Conservation (phyloP, 2,888 invertebrate genomes). For the Epirrita christyi region DNA sequence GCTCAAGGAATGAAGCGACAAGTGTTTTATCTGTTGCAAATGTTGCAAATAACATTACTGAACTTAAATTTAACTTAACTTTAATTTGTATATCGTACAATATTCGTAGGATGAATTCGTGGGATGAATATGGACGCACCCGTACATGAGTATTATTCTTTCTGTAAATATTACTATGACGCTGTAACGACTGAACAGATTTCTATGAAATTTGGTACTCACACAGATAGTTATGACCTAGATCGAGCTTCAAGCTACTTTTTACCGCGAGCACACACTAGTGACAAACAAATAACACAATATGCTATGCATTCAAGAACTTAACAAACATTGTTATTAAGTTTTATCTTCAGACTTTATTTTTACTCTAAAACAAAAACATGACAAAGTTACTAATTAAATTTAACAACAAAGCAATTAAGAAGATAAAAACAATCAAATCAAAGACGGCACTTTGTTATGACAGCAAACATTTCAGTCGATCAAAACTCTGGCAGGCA, state of each 20-base stretch:
- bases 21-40: constrained; percentile 15
- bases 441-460: constrained; percentile 19
- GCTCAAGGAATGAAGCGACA: constrained; percentile 1
- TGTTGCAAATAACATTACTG: constrained; percentile 8
- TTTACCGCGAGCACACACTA: too few species aligned
- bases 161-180: too few species aligned
- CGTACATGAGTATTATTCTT: too few species aligned
- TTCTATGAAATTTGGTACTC: too few species aligned
- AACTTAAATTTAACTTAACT: background rate
- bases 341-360: constrained; percentile 5
- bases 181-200: too few species aligned
- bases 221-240: too few species aligned
- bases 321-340: background rate
- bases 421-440: constrained; percentile 20
- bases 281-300: background rate
- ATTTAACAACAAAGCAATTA: constrained; percentile 20
- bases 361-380: constrained; percentile 8
- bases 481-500: constrained; percentile 40
- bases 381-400: constrained; percentile 10
- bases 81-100: too few species aligned
- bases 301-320: background rate
- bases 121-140: too few species aligned
- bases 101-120: too few species aligned
- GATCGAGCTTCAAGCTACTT: too few species aligned
- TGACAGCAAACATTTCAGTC: constrained; percentile 26